Evolutionary conservation across 2,113 vertebrate species (phyloP).

Genomic region (Sturnira hondurensis): DNA sequence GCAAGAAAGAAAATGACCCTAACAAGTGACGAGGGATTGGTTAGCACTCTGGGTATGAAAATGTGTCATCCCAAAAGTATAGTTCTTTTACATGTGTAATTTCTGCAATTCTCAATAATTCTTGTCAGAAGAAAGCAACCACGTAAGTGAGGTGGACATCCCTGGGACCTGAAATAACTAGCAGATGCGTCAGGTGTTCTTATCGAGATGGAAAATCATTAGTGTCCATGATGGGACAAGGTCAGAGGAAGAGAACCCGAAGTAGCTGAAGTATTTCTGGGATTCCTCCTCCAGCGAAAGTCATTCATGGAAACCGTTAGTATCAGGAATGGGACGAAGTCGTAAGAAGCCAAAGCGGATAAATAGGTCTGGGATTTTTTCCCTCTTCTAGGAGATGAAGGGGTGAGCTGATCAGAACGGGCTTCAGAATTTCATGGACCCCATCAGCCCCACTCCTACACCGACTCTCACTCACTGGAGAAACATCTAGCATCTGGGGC

Average conservation of each 20-base stretch:
- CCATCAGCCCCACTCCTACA: background rate
- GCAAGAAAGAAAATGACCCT: background rate
- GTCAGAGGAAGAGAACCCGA: background rate
- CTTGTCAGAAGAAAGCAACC: background rate
- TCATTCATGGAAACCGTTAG: background rate
- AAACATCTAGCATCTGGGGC: background rate
- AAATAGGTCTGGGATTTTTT: background rate
- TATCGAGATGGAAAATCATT: background rate
- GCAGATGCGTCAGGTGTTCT: background rate
- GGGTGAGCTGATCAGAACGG: background rate
- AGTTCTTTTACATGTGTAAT: background rate
- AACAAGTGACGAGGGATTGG: no score
- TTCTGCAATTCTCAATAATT: background rate
- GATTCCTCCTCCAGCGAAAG: background rate
- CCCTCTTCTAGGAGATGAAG: background rate
- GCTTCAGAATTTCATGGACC: background rate
- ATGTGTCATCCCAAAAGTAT: fast-evolving
- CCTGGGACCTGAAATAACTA: background rate
- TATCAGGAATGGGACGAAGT: background rate
- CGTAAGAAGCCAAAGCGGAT: background rate
- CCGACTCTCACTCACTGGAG: background rate
- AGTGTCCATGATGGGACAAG: background rate
- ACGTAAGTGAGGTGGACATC: background rate
- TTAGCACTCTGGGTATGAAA: background rate
- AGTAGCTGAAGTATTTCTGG: background rate